Evolutionary conservation across 2,888 invertebrate genomes (phyloP).

Genomic region (Globia sparganii): DNA sequence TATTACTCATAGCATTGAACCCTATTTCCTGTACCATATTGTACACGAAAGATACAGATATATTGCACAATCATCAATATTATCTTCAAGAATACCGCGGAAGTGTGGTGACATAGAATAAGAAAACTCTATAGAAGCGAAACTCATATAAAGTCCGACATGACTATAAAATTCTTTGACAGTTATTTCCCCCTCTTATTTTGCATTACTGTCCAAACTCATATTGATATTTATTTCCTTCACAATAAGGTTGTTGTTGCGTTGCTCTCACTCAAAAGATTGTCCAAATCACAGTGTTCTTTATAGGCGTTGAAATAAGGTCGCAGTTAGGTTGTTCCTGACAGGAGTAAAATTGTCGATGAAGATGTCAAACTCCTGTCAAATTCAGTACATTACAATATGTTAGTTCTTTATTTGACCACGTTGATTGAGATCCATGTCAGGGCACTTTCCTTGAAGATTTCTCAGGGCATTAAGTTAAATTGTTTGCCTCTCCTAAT

Average conservation of each 20-base stretch:
- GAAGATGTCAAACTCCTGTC: background rate
- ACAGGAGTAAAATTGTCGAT: too few relatives aligned
- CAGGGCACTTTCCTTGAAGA: too few relatives aligned
- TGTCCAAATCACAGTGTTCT: too few relatives aligned
- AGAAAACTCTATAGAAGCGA: background rate
- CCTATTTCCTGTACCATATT: conserved; percentile 47
- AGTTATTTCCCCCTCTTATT: background rate
- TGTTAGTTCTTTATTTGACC: too few relatives aligned
- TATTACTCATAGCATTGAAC: conserved; percentile 33
- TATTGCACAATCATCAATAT: conserved; percentile 38
- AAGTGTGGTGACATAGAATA: conserved; percentile 32
- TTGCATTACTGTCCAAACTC: background rate
- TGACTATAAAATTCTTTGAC: background rate
- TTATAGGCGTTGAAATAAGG: too few relatives aligned
- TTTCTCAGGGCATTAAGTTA: too few relatives aligned
- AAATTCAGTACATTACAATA: too few relatives aligned
- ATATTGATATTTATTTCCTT: background rate
- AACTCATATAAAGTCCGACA: background rate
- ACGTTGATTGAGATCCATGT: too few relatives aligned
- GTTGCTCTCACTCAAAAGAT: too few relatives aligned
- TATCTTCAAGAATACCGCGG: conserved; percentile 47
- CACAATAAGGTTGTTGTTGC: background rate
- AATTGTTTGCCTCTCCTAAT: too few relatives aligned
- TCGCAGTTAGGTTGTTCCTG: too few relatives aligned
- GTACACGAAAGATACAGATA: conserved; percentile 36